phyloP scores from a whole-genome alignment of 2,888 invertebrate species.

The Parthenolecanium corni region DNA sequence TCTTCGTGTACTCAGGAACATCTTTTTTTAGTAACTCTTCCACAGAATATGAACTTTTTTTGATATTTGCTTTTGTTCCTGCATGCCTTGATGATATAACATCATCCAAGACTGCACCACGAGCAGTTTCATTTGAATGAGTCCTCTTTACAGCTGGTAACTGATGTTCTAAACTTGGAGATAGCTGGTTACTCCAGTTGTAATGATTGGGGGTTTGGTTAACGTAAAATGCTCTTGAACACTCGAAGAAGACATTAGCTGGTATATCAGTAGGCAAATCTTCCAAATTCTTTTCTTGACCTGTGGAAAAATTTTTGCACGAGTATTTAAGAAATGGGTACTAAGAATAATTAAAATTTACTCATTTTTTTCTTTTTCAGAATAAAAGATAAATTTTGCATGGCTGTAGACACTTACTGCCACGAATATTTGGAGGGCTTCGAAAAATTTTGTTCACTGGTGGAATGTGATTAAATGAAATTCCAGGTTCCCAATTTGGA shows the following conservation, averaged over 20 bases:
- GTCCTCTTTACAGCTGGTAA: background rate
- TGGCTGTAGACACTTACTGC: slow-evolving; percentile 14
- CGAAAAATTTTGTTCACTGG: slow-evolving; percentile 8
- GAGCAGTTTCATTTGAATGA: background rate
- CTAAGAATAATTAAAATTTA: slow-evolving; percentile 5
- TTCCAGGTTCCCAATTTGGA: slow-evolving; percentile 75
- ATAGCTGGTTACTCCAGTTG: slow-evolving; percentile 3
- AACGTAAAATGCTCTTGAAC: slow-evolving; percentile 8
- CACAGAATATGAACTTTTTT: slow-evolving; percentile 13
- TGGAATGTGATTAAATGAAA: background rate
- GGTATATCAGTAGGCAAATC: slow-evolving; percentile 11
- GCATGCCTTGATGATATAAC: background rate
- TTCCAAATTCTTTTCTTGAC: slow-evolving; percentile 13
- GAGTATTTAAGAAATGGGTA: too few species aligned
- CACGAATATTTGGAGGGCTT: background rate
- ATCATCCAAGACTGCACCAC: background rate
- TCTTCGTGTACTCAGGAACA: slow-evolving; percentile 16
- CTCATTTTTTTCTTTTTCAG: slow-evolving; percentile 6
- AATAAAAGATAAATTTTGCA: background rate
- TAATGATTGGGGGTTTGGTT: slow-evolving; percentile 5
- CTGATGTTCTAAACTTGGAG: background rate
- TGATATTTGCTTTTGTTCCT: background rate
- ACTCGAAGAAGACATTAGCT: slow-evolving; percentile 6
- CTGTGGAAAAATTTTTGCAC: slow-evolving; percentile 4
- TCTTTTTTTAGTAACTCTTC: slow-evolving; percentile 35